Percentiles rank a stretch among this genome's conserved stretches.
Conservation (phyloP, 2,888 invertebrate species). For the Tetheella fluctuosa region DNA sequence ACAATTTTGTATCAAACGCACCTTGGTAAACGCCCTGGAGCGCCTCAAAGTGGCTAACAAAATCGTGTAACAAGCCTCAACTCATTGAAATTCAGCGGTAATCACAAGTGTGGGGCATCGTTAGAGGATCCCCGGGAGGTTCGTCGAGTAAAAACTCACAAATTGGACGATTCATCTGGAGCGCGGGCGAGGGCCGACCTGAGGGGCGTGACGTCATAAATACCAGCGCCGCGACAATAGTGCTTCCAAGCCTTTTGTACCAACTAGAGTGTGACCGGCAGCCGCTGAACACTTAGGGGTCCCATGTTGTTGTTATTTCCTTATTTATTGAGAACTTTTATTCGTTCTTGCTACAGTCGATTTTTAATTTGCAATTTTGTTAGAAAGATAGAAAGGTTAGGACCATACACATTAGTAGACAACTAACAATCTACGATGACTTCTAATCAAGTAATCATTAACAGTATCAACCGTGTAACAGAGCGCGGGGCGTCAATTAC, state of each 20-base stretch:
- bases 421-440: no score
- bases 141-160: constrained; percentile 8
- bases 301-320: background rate
- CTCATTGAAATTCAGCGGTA: constrained; percentile 2
- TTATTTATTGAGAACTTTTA: no score
- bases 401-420: no score
- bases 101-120: background rate
- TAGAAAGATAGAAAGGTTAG: no score
- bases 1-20: no score
- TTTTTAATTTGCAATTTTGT: no score
- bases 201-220: background rate
- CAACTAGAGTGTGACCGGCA: background rate
- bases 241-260: background rate
- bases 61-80: background rate
- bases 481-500: no score
- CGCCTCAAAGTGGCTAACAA: background rate
- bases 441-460: no score
- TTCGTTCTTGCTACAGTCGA: no score
- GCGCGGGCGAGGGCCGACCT: background rate
- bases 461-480: no score
- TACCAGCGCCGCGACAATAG: background rate
- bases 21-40: background rate
- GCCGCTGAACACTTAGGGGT: background rate
- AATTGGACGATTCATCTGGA: constrained; percentile 6
- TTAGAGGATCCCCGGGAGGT: constrained; percentile 7